Evolutionary conservation across 2,113 vertebrate species (phyloP).

Genomic region (Tricholaema leucomelas): DNA sequence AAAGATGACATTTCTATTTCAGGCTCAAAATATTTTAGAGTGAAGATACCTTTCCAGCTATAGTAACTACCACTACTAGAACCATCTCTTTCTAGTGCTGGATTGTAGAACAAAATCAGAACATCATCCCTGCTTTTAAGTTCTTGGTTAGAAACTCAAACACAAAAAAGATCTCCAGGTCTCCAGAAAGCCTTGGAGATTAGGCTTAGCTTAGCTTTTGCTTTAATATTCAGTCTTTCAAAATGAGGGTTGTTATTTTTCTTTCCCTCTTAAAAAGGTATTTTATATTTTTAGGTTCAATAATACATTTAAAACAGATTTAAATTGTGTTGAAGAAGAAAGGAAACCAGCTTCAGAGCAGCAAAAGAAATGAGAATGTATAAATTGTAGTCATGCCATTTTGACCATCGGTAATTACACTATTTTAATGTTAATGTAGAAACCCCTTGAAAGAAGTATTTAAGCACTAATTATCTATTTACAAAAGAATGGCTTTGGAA

Average conservation of each 20-base stretch:
- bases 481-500: conserved; percentile 64
- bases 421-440: conserved; percentile 66
- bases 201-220: neutral
- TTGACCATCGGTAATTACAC: conserved; percentile 59
- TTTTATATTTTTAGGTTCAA: conserved; percentile 9
- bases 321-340: conserved; percentile 19
- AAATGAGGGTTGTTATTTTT: neutral
- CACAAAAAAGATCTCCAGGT: neutral
- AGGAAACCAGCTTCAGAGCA: conserved; percentile 46
- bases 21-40: neutral
- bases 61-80: neutral
- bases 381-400: conserved; percentile 56
- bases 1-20: neutral
- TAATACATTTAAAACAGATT: conserved; percentile 22
- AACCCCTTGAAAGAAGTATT: conserved; percentile 68
- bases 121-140: neutral
- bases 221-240: neutral
- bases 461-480: conserved; percentile 72
- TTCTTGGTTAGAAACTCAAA: neutral
- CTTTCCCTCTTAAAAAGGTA: neutral
- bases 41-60: neutral
- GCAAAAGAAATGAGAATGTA: conserved; percentile 54
- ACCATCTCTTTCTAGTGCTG: neutral
- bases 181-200: neutral
- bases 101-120: neutral